Evolutionary conservation across 2,113 vertebrate genomes (phyloP).

Genomic region (Baryphthengus martii): DNA sequence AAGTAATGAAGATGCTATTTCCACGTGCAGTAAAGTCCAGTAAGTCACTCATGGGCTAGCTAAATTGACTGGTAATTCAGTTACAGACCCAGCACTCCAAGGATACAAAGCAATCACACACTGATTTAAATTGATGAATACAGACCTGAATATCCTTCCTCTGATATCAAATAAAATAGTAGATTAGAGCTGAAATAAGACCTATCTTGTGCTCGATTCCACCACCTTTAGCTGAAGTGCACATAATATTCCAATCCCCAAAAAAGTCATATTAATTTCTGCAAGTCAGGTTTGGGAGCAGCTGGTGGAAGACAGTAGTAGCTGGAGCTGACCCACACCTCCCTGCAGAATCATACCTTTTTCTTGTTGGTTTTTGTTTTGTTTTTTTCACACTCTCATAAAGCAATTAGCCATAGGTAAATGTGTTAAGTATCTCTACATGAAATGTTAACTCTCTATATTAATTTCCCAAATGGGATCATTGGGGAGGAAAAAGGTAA

Average conservation of each 20-base stretch:
- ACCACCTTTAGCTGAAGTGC: not conserved
- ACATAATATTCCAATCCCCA: not conserved
- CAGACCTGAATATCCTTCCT: not conserved
- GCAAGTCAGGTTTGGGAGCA: not conserved
- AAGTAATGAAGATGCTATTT: not conserved
- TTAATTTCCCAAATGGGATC: not conserved
- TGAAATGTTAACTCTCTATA: not conserved
- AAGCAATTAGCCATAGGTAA: not conserved
- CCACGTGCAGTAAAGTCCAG: not conserved
- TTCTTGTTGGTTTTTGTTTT: not conserved
- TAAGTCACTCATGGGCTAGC: not conserved
- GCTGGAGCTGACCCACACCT: not conserved
- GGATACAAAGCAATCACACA: not conserved
- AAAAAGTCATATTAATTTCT: not conserved
- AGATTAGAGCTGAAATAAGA: not conserved
- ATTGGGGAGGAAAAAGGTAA: rapidly evolving
- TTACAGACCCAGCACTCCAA: not conserved
- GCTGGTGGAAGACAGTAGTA: not conserved
- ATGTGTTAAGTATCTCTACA: not conserved
- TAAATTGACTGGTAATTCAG: not conserved
- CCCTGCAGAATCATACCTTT: not conserved
- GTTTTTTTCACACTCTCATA: not conserved
- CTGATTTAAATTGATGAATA: not conserved
- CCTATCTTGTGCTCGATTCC: not conserved
- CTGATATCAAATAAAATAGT: not conserved